Evolutionary conservation across 1,140 invertebrate species (phyloP).

Genomic region (Philopotamus ludificatus): DNA sequence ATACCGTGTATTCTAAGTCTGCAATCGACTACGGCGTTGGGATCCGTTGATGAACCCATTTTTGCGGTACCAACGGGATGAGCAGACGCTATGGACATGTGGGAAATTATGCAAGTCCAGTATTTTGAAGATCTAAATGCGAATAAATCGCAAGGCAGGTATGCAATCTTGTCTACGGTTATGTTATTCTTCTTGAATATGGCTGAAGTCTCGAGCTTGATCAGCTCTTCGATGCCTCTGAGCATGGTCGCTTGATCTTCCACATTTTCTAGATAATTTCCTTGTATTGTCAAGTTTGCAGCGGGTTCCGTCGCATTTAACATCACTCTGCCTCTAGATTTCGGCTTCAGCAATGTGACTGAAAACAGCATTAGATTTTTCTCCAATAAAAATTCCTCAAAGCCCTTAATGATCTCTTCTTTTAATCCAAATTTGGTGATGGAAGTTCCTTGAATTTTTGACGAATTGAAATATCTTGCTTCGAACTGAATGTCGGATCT

Average conservation of each 20-base stretch:
- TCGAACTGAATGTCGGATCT: conserved; percentile 32
- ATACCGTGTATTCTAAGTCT: conserved; percentile 62
- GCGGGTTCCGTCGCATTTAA: conserved; percentile 59
- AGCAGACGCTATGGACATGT: conserved; percentile 64
- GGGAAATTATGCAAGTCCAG: conserved; percentile 61
- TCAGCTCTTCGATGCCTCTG: conserved; percentile 55
- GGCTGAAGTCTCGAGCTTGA: conserved; percentile 54
- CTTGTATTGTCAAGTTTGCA: conserved; percentile 64
- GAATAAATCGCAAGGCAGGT: conserved; percentile 49
- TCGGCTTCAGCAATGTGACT: conserved; percentile 56
- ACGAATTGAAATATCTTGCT: neutral
- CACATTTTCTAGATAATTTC: conserved; percentile 64
- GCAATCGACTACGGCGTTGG: conserved; percentile 61
- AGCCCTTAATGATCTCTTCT: conserved; percentile 39
- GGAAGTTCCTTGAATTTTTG: neutral
- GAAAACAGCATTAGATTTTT: conserved; percentile 39
- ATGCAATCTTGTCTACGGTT: conserved; percentile 47
- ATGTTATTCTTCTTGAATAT: conserved; percentile 49
- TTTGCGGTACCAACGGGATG: conserved; percentile 66
- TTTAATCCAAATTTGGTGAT: conserved; percentile 16
- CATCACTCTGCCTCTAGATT: conserved; percentile 60
- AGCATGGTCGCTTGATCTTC: conserved; percentile 58
- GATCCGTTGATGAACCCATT: conserved; percentile 62
- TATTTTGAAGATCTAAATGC: conserved; percentile 58
- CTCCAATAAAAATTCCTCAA: conserved; percentile 46